Evolutionary conservation across 2,113 vertebrate species (phyloP), one percentile per base, ranked within the genome.

Genomic region (Calonectris borealis): DNA sequence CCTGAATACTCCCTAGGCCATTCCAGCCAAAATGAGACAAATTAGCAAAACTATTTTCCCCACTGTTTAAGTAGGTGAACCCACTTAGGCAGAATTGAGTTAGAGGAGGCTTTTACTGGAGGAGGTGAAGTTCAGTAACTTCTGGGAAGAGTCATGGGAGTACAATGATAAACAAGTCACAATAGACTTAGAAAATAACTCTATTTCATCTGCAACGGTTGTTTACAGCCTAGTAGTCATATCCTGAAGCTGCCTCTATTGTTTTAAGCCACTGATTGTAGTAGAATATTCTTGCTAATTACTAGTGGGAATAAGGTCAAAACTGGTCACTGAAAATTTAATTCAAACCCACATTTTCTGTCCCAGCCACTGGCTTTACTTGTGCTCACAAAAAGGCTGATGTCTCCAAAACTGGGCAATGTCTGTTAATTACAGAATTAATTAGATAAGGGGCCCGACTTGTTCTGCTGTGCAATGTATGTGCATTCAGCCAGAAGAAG

Each of bases 391-490:
- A 94, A 93, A 94, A 96, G 87, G 44, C 82, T 79, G 84, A 87
- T 91, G 19, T 90, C 46, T 93, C 62, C 36, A 76, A 93, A 95
- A 93, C 70, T 77, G 58, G 79, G 36, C 76, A 93, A 62, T 90
- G 72, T 62, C 91, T 76, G 54, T 86, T 95, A 94, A 95, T 96
- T 92, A 89, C 46, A 58, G 86, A 94, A 96, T 92, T 97, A 95
- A 88, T 96, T 87, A 95, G 84, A 93, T 89, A 92, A 94, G 84
- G 26, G 61, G 31, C 55, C 73, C 12, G 20, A 70, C 66, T 25
- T 89, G 26, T 95, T 94, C 88, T 91, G 61, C 77, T 66, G n/a
- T 48, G 52, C 57, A 91, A 46, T 60, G 65, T 62, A 29, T 81
- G 86, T 94, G 86, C 65, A 72, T 86, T 94, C 86, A 84, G 61